Percentiles rank a stretch among this genome's conserved stretches.
phyloP scores from a whole-genome alignment of 2,797 vertebrate species.

The Rousettus madagascariensis region DNA sequence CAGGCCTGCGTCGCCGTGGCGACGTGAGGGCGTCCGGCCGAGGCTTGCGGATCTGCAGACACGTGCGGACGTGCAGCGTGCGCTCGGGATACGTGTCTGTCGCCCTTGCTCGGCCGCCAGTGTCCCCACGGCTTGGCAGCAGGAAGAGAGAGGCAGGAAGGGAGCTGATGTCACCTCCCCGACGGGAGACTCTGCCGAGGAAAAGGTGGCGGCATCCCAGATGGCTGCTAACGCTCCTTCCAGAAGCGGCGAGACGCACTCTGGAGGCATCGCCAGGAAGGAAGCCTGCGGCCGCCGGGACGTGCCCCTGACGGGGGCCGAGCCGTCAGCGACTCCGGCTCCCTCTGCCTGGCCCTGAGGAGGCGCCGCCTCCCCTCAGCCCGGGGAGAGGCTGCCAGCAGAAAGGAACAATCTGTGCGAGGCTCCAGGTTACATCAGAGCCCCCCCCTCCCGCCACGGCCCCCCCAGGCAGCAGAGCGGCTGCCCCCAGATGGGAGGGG shows the following conservation, averaged over 20 bases:
- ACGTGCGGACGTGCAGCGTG: rapidly evolving
- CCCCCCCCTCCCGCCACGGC: too few species aligned
- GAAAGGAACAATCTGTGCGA: background rate
- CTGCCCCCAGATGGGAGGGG: background rate
- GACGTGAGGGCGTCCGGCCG: rapidly evolving
- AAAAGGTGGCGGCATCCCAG: background rate
- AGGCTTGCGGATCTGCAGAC: background rate
- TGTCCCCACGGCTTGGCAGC: background rate
- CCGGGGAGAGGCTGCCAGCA: background rate
- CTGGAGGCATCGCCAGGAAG: background rate
- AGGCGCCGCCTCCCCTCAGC: background rate
- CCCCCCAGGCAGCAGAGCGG: background rate
- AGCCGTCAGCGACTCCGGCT: background rate
- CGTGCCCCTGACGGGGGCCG: background rate
- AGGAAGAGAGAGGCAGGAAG: background rate
- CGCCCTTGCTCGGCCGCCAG: background rate
- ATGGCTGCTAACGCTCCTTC: background rate
- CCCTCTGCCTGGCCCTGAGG: rapidly evolving
- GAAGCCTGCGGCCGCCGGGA: background rate
- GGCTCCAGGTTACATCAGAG: background rate
- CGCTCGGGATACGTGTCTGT: rapidly evolving
- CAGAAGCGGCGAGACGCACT: background rate
- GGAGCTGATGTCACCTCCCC: background rate
- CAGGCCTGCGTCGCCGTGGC: background rate
- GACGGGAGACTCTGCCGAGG: background rate